These are phyloP conservation scores for Rhagoletis zephyria DNA, from an alignment of 1,140 invertebrate species.

Conservation along the genomic window DNA sequence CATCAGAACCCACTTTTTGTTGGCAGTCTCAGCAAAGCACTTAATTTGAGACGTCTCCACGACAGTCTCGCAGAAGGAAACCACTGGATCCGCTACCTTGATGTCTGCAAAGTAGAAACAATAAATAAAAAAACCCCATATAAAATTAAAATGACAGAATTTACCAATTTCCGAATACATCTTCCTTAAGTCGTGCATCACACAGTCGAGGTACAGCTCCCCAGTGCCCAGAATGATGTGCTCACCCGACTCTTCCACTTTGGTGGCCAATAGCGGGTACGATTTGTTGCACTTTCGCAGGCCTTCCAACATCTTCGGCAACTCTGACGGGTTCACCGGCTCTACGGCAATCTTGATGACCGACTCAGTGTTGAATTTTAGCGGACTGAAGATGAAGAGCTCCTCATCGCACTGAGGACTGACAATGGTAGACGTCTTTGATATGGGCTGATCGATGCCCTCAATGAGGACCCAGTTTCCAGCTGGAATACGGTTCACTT, in stretches of 20 bases:
- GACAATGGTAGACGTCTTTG: constrained; percentile 98
- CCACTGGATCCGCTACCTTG: constrained; percentile 97
- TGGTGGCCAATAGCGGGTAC: constrained; percentile 94
- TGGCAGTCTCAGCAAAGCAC: constrained; percentile 99
- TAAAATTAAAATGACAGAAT: too few species aligned
- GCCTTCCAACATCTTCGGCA: constrained; percentile 99
- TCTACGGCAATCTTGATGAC: constrained; percentile 99
- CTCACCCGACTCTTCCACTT: constrained; percentile 98
- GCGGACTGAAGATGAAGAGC: constrained; percentile 93
- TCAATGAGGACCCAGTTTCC: constrained; percentile 99
- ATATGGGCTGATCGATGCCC: constrained; percentile 97
- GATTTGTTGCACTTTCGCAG: constrained; percentile 99
- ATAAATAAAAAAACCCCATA: too few species aligned
- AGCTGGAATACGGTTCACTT: constrained; percentile 95
- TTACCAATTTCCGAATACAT: constrained; percentile 88
- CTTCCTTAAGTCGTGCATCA: constrained; percentile 98
- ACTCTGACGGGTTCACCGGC: constrained; percentile 98
- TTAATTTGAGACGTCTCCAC: constrained; percentile 99
- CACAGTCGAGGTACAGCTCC: constrained; percentile 98
- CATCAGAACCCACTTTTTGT: too few species aligned
- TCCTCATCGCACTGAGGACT: constrained; percentile 83
- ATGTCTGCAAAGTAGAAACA: too few species aligned
- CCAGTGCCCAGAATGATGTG: constrained; percentile 98
- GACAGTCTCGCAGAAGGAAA: constrained; percentile 99
- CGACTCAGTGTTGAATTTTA: constrained; percentile 98